phyloP scores from a whole-genome alignment of 2,113 vertebrate species.

The Craseonycteris thonglongyai region DNA sequence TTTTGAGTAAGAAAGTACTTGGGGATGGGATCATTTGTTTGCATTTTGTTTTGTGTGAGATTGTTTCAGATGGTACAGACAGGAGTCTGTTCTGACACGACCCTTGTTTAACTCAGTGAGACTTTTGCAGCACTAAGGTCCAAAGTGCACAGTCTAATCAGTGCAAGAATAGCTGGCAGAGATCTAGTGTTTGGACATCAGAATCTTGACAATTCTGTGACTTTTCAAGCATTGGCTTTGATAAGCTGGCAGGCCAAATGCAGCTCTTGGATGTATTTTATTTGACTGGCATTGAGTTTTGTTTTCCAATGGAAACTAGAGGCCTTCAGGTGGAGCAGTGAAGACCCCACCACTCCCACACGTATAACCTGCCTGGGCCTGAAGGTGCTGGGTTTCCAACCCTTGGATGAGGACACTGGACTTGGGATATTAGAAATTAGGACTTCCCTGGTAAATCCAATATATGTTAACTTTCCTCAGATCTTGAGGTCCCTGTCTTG shows the following conservation, averaged over 20 bases:
- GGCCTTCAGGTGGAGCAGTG: background rate
- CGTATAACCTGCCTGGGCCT: rapidly evolving
- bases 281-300: background rate
- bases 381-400: background rate
- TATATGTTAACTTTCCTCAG: background rate
- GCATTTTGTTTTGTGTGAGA: background rate
- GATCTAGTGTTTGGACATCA: background rate
- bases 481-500: background rate
- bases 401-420: background rate
- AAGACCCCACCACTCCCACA: rapidly evolving
- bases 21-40: background rate
- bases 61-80: too few species aligned
- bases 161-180: background rate
- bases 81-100: rapidly evolving
- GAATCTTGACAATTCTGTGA: background rate
- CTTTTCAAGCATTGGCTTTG: background rate
- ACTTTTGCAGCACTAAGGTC: rapidly evolving
- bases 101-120: background rate
- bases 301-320: background rate
- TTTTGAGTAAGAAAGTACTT: too few species aligned
- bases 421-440: background rate
- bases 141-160: rapidly evolving
- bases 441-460: background rate
- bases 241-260: background rate
- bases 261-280: rapidly evolving